Base-by-base conservation (phyloP, 2,797 vertebrate genomes). In the Rhadinocentrus ornatus region DNA sequence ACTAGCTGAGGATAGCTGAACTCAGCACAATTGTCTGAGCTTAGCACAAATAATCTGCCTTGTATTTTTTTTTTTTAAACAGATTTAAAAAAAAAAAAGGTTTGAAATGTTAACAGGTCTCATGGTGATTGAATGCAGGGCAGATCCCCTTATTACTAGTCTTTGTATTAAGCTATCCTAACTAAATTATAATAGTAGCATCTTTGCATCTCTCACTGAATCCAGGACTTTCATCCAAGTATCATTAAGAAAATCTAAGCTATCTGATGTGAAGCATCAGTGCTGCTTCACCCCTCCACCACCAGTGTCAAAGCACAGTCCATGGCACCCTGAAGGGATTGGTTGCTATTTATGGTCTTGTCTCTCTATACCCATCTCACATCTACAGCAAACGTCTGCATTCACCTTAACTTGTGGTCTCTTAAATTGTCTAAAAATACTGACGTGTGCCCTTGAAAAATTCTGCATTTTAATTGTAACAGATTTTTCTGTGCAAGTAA, bases 341-440 rank as follows among this genome's bases (percentile, higher is more conserved):
- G 58, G 71, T 31, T 74, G 32, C 58, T 74, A 62, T 74, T 74
- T 62, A 74, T 34, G 61, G 26, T 9, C 8, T 26, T 50, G 44
- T 22, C 27, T 74, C 44, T 55, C 60, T 75, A 41, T 57, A 52
- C 31, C 37, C 66, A 13, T 16, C 64, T 69, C 34, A 50, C 56
- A 63, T 69, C 24, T 63, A 26, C 27, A 37, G 26, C 62, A 32
- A 41, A 13, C 41, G 16, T 52, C 34, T 63, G 53, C 34, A 12
- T 65, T 39, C 27, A 32, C 20, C 16, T 52, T 16, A 22, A 52
- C 44, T 35, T 13, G 2, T 32, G 9, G 31, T 44, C 20, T 18
- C 7, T 9, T 18, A 20, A 18, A 29, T 57, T 57, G 31, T 20
- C 27, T 20, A 62, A 32, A 69, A 32, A 37, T 39, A 54, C 32